Evolutionary conservation across 1,140 invertebrate genomes (phyloP), one percentile per base, ranked within the genome.

Genomic region (Pseudoatta argentina): DNA sequence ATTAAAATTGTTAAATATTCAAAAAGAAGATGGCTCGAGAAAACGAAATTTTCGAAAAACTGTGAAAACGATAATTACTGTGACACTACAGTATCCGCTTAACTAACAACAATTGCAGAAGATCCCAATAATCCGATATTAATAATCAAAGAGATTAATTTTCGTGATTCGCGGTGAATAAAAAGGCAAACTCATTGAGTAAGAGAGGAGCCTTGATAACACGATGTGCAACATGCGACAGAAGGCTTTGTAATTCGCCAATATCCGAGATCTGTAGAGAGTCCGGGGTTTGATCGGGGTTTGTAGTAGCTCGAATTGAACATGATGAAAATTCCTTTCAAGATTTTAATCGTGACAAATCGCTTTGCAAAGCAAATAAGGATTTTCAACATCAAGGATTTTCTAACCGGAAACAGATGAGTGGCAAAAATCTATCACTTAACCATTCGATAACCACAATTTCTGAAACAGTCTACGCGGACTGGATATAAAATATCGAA

Each of bases 331-430:
- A 86, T 78, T 83, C 24, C 72, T 61, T 51, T 78, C 59, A 59
- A 67, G 77, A 89, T 89, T 75, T 83, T 83, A 77, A 69, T 66
- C 59, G 44, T 79, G 85, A 67, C 87, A 89, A 89, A 89, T 88
- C 57, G 64, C 48, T 12, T 51, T 16, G 67, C n/a, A 8, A 30
- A 83, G 34, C 39, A 57, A 64, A 75, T 81, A 76, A 89, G 63
- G 39, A 12, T 5, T 30, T 30, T 30, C 27, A 30, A 30, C 27
- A 18, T 86, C 8, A 39, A 86, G 51, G 30, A 66, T 34, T 39
- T 69, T 86, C 39, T 44, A 30, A 7, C 78, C 5, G 21, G 14
- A 2, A 16, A 18, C 51, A 27, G 79, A 61, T 14, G 14, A 73
- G 53, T 61, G 69, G 39, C 55, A 61, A 61, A 61, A 63, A 63